Evolutionary conservation across 1,140 invertebrate genomes (phyloP), one percentile per base, ranked within the genome.

Genomic region (Venustaconcha ellipsiformis): DNA sequence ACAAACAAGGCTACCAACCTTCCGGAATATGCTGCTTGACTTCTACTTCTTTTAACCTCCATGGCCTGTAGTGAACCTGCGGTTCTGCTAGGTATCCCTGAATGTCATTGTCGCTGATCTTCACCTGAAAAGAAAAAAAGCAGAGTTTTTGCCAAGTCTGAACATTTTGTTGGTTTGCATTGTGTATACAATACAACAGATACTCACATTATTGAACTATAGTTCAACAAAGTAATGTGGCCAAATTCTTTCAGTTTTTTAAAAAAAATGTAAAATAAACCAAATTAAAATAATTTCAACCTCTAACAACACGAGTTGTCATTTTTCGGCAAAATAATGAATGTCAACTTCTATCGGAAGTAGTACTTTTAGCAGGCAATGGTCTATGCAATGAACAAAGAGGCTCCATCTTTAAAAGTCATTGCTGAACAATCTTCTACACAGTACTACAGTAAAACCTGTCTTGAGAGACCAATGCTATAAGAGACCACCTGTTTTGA

Each of bases 41-140:
- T 18, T 71, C 71, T 8, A 82, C 57, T 0, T 79, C 79, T 14
- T 77, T 70, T 55, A 73, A 79, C 57, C 83, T 67, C 72, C 76
- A 76, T 0, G 84, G 86, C 58, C 78, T 64, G 57, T 86, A 85
- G 62, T 84, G 67, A 23, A 80, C 80, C 55, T 80, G 79, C 14
- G 81, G 83, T 59, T 81, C 82, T 23, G 74, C 78, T 13, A 80
- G 74, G 56, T 67, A 72, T 26, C 67, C 68, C 65, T 80, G 62
- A 30, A 84, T 80, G n/a, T 85, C 84, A 17, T 59, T 65, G 26
- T 80, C 77, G 20, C 76, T 75, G 6, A 81, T 67, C 48, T 67
- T 68, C 17, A 82, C 20, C 79, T 79, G 72, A 14, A 67, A 59
- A 64, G 57, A 60, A 68, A 23, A 67, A 17, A 23, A 23, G 23